Evolutionary conservation across 2,113 vertebrate species (phyloP).

Genomic region (Motacilla tschutschensis): DNA sequence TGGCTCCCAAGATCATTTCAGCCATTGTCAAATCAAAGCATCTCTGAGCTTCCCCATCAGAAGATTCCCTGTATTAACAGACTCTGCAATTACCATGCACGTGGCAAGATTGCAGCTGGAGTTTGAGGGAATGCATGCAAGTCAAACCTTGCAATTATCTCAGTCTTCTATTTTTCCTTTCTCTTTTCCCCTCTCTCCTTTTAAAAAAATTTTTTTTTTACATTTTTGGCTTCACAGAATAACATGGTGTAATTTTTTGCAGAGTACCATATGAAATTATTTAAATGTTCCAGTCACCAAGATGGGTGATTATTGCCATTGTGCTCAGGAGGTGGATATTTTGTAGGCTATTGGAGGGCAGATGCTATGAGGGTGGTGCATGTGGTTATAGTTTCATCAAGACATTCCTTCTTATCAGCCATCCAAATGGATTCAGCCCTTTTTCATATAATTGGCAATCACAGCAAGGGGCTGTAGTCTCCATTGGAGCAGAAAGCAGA

Average conservation of each 20-base stretch:
- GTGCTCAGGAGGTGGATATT: not conserved
- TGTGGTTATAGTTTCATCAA: slow-evolving; percentile 14
- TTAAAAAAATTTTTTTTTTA: not conserved
- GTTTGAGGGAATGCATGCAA: not conserved
- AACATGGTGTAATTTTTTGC: not conserved
- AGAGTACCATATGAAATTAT: not conserved
- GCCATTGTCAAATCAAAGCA: not conserved
- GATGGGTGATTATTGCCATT: not conserved
- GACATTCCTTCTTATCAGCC: slow-evolving; percentile 1
- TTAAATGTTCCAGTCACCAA: slow-evolving; percentile 4
- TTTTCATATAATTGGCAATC: slow-evolving; percentile 38
- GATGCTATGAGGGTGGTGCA: not conserved
- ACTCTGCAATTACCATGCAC: not conserved
- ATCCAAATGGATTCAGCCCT: slow-evolving; percentile 2
- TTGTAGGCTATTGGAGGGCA: not conserved
- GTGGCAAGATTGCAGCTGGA: not conserved
- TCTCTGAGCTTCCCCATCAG: not conserved
- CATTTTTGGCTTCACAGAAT: not conserved
- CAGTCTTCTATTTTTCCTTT: not conserved
- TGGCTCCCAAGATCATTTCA: not conserved
- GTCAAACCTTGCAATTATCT: not conserved
- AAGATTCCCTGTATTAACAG: not conserved
- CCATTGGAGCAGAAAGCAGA: slow-evolving; percentile 9
- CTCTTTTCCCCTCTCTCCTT: not conserved
- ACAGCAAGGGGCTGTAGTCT: slow-evolving; percentile 1